These are phyloP conservation scores for Zaprionus taronus DNA, from an alignment of 1,140 invertebrate species.

Conservation along the genomic window DNA sequence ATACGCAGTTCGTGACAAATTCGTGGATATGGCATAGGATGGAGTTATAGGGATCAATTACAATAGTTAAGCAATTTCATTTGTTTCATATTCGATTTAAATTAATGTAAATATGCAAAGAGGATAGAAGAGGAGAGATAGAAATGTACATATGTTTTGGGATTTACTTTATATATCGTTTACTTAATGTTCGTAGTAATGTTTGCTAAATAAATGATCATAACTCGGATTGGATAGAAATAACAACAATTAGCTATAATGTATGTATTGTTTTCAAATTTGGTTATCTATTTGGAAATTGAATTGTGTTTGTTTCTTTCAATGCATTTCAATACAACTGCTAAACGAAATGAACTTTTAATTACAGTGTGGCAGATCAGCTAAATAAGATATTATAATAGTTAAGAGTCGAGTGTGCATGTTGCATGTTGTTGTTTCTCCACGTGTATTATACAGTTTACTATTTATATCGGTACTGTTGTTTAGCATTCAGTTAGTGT, in stretches of 20 bases:
- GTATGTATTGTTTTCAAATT: conserved; percentile 13
- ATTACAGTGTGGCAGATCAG: conserved; percentile 10
- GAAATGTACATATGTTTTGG: conserved; percentile 34
- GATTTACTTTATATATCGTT: conserved; percentile 1
- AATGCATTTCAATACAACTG: conserved; percentile 39
- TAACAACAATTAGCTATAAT: conserved; percentile 6
- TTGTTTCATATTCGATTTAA: conserved; percentile 11
- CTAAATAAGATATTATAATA: conserved; percentile 23
- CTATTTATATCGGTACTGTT: neutral
- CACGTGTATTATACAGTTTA: neutral
- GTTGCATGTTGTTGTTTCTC: neutral
- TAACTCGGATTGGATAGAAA: conserved; percentile 10
- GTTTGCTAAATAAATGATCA: conserved; percentile 38
- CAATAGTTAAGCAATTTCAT: conserved; percentile 15
- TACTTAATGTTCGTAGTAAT: conserved; percentile 12
- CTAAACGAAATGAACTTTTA: conserved; percentile 16
- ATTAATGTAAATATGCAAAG: conserved; percentile 23
- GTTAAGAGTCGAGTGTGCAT: neutral
- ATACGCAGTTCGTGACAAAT: conserved; percentile 3
- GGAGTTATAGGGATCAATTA: conserved; percentile 31
- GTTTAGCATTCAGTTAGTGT: neutral
- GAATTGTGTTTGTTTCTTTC: conserved; percentile 74
- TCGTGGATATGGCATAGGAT: conserved; percentile 3
- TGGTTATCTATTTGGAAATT: conserved; percentile 11
- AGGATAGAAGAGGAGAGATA: conserved; percentile 43